Evolutionary conservation across 2,797 vertebrate genomes (phyloP), one percentile per base, ranked within the genome.

Genomic region (Saxicola maurus): DNA sequence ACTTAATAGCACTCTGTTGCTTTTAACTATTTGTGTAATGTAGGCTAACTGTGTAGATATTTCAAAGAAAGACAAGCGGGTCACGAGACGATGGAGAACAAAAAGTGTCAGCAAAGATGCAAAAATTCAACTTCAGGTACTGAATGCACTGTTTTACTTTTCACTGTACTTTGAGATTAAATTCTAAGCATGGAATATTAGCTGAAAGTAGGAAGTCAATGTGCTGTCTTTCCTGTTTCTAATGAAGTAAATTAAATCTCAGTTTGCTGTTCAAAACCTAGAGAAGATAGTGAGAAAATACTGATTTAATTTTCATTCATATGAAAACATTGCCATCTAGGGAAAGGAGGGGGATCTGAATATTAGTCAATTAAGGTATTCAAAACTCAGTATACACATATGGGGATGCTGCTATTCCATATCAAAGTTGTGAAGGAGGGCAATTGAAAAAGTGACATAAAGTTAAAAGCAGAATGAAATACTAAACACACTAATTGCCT

Each of bases 71-170:
- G 99, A 99, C 97, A 99, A 99, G 97, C 98, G 99, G 92, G 98
- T 98, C 97, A 98, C 98, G 86, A 99, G 99, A 98, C 98, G 99
- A 98, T 99, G 99, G 99, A 99, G 99, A 98, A 99, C 99, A 98
- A 99, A 99, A 99, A 99, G 99, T 98, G 98, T 99, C 98, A 99
- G 99, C 98, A 99, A 99, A 99, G 99, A 99, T 96, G 97, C 98
- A 97, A 99, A 99, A 99, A 98, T 99, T 97, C 99, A 99, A 95
- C 98, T 99, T 95, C 99, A 99, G 99, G 99, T 99, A 99, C 98
- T 94, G 95, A 92, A 82, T 90, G 80, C 48, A 71, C 61, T 21
- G 27, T 94, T 96, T 93, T 89, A 86, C 45, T 91, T 89, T 87
- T 93, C 64, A 72, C 11, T 92, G 18, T 84, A 75, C 43, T 90